These are phyloP conservation scores for Falco peregrinus DNA, from an alignment of 2,797 vertebrate species.

Conservation along the genomic window DNA sequence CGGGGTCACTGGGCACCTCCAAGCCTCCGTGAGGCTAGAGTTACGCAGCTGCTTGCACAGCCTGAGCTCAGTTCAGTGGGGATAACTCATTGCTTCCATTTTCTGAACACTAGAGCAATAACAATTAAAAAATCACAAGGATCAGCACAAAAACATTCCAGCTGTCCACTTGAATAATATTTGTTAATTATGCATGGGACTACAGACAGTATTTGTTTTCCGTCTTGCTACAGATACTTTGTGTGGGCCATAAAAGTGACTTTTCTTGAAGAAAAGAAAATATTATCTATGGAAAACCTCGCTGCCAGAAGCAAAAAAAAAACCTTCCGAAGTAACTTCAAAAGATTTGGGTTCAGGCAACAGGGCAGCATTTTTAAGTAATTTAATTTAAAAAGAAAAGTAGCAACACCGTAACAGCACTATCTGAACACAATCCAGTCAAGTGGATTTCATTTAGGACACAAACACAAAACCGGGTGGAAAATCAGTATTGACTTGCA, in stretches of 20 bases:
- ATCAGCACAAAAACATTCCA: background rate
- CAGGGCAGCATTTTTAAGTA: background rate
- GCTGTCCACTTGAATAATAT: background rate
- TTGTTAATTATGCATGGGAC: background rate
- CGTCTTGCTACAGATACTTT: background rate
- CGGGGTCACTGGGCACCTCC: background rate
- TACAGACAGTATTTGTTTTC: background rate
- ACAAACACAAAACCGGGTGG: background rate
- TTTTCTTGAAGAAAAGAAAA: background rate
- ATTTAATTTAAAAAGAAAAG: background rate
- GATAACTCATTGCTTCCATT: background rate
- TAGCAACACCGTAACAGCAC: background rate
- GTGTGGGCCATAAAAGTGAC: background rate
- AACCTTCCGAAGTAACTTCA: background rate
- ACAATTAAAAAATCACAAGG: background rate
- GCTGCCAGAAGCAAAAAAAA: background rate
- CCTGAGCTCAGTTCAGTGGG: background rate
- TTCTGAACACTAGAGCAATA: background rate
- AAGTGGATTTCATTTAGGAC: background rate
- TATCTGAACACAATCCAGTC: background rate
- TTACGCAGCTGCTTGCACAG: rapidly evolving
- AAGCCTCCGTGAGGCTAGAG: background rate
- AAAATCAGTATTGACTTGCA: background rate
- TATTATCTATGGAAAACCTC: background rate
- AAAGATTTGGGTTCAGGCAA: background rate